These are phyloP conservation scores for Pipistrellus pygmaeus DNA, from an alignment of 2,797 vertebrate species.

Conservation along the genomic window DNA sequence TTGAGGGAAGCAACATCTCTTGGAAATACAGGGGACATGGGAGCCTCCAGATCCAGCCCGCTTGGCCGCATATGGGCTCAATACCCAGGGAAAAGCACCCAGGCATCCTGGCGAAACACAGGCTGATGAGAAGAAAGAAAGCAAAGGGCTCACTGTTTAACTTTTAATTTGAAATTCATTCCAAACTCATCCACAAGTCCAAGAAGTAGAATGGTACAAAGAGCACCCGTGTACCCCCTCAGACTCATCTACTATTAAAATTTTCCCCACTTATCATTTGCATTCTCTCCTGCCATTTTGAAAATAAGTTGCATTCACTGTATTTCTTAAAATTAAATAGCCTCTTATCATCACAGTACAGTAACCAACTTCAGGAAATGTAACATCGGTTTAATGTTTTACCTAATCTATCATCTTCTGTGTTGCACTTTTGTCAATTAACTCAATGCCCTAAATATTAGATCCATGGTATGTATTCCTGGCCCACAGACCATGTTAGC, in stretches of 20 bases:
- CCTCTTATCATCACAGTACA: not conserved
- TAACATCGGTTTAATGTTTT: not conserved
- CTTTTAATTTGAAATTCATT: not conserved
- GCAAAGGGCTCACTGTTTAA: not conserved
- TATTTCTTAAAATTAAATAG: not conserved
- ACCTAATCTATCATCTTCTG: not conserved
- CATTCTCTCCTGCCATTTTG: not conserved
- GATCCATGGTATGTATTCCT: too few relatives aligned
- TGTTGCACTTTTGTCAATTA: not conserved
- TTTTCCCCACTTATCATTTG: not conserved
- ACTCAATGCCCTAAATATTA: not conserved
- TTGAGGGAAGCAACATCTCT: too few relatives aligned
- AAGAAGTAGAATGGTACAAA: not conserved
- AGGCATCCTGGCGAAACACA: not conserved
- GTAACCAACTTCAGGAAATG: not conserved
- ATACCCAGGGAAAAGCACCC: not conserved
- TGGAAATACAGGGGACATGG: not conserved
- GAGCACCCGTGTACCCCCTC: not conserved
- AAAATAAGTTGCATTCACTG: not conserved
- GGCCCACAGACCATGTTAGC: accelerated
- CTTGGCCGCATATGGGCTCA: too few relatives aligned
- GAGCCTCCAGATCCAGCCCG: not conserved
- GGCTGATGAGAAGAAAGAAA: not conserved
- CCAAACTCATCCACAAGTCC: not conserved
- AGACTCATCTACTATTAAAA: not conserved